These are phyloP conservation scores for Pempheris klunzingeri DNA, from an alignment of 2,797 vertebrate genomes.

Conservation along the genomic window DNA sequence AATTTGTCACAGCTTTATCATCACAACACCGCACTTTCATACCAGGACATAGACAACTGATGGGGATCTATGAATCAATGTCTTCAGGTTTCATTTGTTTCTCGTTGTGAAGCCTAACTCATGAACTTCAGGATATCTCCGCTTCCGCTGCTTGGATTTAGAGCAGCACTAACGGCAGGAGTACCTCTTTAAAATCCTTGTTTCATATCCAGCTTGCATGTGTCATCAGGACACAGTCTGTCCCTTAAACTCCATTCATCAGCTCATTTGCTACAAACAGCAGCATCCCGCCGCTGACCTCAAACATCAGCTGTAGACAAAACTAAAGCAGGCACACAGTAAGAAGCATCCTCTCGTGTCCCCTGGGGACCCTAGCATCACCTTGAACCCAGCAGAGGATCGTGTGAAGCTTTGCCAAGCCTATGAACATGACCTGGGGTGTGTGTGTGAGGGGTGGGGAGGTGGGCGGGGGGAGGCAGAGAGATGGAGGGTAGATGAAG, in stretches of 20 bases:
- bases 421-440: constrained; percentile 81
- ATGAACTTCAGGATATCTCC: too few species aligned
- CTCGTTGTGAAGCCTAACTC: neutral
- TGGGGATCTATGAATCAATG: neutral
- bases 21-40: neutral
- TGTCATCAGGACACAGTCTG: constrained; percentile 56
- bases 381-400: constrained; percentile 74
- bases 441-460: constrained; percentile 43
- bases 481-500: constrained; percentile 57
- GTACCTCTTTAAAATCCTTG: constrained; percentile 15
- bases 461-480: constrained; percentile 31
- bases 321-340: constrained; percentile 70
- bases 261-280: constrained; percentile 48
- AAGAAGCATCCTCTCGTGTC: constrained; percentile 64
- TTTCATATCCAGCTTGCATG: constrained; percentile 22
- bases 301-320: constrained; percentile 81
- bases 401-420: constrained; percentile 84
- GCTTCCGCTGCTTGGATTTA: neutral
- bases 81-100: neutral
- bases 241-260: constrained; percentile 66
- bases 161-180: neutral
- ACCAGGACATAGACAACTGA: neutral
- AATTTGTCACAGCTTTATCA: neutral
- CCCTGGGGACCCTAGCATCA: constrained; percentile 65
- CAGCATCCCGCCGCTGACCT: constrained; percentile 50